Evolutionary conservation across 2,113 vertebrate species (phyloP), one percentile per base, ranked within the genome.

Genomic region (Ophthalmolycus amberensis): DNA sequence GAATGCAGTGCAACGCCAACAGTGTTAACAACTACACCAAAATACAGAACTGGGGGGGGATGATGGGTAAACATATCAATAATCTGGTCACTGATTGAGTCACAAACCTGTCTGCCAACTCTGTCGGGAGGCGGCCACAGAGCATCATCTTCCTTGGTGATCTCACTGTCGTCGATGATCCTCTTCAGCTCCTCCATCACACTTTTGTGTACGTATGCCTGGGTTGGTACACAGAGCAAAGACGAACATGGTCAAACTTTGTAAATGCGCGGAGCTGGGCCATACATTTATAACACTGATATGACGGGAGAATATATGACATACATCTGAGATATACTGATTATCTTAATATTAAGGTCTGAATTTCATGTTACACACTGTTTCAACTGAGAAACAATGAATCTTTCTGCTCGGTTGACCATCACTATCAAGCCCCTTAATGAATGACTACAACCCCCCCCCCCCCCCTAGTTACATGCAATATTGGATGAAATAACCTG

Each of bases 151-250:
- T 99, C 98, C 90, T 99, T 99, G 9, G 98, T 99, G 91, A 99
- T 98, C 91, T 99, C 98, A 75, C 98, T 99, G 94, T 99, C 98
- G 1, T 99, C 98, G 4, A 99, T 99, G 77, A 99, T 99, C 67
- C 98, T 96, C 84, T 99, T 99, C 76, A 99, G 94, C 82, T 99
- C 98, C 85, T 99, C 98, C 98, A 99, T 99, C 86, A 99, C 98
- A 50, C 98, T 99, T 89, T 98, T 99, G 90, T 99, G 98, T 73
- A 99, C 98, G 0, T 99, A 99, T 0, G 98, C 97, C 98, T 99
- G 54, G 2, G 27, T 75, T 74, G 16, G 44, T 1, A 10, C 6
- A 34, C 10, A 54, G 3, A 15, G 11, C 10, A 52, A 9, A 40
- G 12, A 8, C 1, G 8, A 40, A 50, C 1, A 10, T 9, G 16